Conservation (phyloP, 2,797 vertebrate species). For the Falco rusticolus region DNA sequence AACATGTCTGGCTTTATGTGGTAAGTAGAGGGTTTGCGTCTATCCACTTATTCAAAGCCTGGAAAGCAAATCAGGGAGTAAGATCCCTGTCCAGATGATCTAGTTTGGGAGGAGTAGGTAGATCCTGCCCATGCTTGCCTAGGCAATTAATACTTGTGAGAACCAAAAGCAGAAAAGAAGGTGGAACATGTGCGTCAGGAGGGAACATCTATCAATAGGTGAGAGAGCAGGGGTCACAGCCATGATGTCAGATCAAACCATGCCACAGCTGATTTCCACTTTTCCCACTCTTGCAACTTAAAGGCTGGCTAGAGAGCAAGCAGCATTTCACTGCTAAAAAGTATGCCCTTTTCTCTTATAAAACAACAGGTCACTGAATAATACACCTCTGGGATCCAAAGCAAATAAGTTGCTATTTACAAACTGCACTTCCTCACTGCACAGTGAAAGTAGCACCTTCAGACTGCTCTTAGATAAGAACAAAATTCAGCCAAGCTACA, state of each 20-base stretch:
- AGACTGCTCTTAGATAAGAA: neutral
- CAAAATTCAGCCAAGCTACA: neutral
- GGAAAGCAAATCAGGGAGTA: conserved; percentile 21
- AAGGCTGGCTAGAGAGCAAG: neutral
- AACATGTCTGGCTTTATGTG: conserved; percentile 78
- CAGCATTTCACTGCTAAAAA: neutral
- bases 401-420: neutral
- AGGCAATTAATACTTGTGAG: neutral
- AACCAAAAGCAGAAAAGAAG: neutral
- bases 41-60: conserved; percentile 86
- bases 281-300: neutral
- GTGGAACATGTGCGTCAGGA: neutral
- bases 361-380: neutral
- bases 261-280: neutral
- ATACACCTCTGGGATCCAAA: neutral
- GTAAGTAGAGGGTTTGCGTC: conserved; percentile 75
- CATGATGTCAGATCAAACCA: neutral
- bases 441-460: neutral
- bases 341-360: neutral
- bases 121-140: neutral
- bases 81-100: neutral
- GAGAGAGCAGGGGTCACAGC: neutral
- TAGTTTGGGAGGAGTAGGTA: neutral
- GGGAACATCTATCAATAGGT: neutral
- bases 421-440: neutral